Evolutionary conservation across 2,797 vertebrate species (phyloP).

Genomic region (Pseudochirops cupreus): DNA sequence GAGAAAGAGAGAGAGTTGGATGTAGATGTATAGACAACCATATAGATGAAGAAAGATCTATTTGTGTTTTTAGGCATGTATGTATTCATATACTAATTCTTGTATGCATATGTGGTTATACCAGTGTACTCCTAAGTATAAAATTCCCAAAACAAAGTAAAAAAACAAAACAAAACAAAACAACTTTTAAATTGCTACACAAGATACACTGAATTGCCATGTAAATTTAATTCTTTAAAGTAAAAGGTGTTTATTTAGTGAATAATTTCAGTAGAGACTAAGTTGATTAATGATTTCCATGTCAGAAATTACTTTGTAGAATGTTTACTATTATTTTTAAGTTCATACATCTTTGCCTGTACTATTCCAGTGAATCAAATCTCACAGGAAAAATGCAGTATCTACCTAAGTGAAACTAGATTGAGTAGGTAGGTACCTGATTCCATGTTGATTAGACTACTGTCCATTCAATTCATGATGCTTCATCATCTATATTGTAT

Average conservation of each 20-base stretch:
- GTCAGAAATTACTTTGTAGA: neutral
- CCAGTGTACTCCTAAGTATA: neutral
- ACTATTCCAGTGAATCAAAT: neutral
- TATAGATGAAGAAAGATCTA: no score
- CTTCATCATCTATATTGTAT: neutral
- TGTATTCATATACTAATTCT: neutral
- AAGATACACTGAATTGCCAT: neutral
- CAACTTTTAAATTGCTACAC: neutral
- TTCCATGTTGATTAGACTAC: neutral
- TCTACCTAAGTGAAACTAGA: neutral
- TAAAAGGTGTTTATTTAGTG: neutral
- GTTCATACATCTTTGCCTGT: neutral
- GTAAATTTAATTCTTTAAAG: neutral
- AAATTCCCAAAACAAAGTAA: neutral
- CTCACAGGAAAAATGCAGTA: neutral
- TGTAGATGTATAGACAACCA: no score
- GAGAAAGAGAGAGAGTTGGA: no score
- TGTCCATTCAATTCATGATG: neutral
- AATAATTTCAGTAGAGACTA: neutral
- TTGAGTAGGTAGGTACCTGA: neutral
- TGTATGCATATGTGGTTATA: neutral
- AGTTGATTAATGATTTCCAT: neutral
- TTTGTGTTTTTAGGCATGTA: neutral
- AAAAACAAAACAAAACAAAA: neutral
- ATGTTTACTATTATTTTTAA: neutral